Evolutionary conservation across 1,140 invertebrate species (phyloP).

Genomic region (Sycophaga agraensis): DNA sequence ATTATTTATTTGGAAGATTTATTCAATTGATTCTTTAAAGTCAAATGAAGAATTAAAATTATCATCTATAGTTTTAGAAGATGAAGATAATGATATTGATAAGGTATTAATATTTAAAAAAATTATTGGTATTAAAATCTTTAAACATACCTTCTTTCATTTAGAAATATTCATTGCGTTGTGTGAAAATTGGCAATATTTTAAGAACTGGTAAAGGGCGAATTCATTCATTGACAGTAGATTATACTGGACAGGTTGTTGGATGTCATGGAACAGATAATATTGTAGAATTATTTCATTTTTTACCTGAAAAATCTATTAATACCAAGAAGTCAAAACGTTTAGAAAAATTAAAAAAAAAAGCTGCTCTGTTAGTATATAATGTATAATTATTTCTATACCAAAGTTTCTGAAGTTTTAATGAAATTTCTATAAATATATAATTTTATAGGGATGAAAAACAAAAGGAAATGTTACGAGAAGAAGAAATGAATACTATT

Average conservation of each 20-base stretch:
- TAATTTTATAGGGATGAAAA: conserved; percentile 44
- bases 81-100: conserved; percentile 64
- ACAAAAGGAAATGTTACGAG: conserved; percentile 31
- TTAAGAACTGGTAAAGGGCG: conserved; percentile 75
- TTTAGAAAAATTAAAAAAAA: conserved; percentile 71
- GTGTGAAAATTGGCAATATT: conserved; percentile 74
- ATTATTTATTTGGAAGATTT: conserved; percentile 79
- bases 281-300: conserved; percentile 80
- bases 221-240: conserved; percentile 67
- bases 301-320: conserved; percentile 76
- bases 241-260: conserved; percentile 69
- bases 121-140: neutral
- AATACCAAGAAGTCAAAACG: conserved; percentile 71
- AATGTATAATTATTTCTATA: conserved; percentile 6
- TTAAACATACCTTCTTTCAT: too few relatives aligned
- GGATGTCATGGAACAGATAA: conserved; percentile 83
- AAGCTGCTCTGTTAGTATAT: conserved; percentile 59
- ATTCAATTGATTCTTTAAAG: conserved; percentile 32
- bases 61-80: conserved; percentile 47
- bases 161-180: conserved; percentile 66
- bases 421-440: conserved; percentile 23
- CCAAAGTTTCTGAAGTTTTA: neutral
- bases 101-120: conserved; percentile 37
- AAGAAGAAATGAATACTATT: conserved; percentile 48
- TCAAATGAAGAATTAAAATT: conserved; percentile 56